phyloP scores from a whole-genome alignment of 2,113 vertebrate species.

The Zapornia atra region DNA sequence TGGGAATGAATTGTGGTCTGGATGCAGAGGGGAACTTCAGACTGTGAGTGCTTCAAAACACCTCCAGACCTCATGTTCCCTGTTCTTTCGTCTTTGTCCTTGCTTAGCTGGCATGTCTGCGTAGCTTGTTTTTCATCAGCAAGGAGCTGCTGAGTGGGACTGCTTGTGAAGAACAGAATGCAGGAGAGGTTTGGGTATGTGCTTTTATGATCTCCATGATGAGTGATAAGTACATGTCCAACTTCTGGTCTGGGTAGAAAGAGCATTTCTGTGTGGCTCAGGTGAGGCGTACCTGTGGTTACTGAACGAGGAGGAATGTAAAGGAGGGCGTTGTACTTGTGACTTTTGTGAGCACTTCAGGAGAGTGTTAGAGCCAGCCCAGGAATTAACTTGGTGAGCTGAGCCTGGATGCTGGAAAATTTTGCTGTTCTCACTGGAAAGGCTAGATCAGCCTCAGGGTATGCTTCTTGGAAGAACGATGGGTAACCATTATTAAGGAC shows the following conservation, averaged over 20 bases:
- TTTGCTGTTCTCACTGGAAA: not conserved
- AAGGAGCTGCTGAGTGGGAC: not conserved
- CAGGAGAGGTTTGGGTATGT: not conserved
- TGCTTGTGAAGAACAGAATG: not conserved
- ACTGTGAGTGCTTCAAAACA: not conserved
- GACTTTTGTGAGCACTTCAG: not conserved
- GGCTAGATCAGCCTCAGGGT: not conserved
- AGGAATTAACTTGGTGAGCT: not conserved
- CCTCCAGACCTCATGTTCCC: fast-evolving
- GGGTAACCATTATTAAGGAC: not conserved
- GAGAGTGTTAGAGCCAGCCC: not conserved
- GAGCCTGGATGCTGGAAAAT: not conserved
- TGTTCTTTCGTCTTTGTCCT: not conserved
- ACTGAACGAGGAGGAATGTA: not conserved
- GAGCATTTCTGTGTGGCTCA: not conserved
- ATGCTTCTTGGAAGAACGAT: not conserved
- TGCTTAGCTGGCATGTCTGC: not conserved
- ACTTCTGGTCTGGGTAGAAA: not conserved
- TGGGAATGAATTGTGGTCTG: not conserved
- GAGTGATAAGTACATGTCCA: not conserved
- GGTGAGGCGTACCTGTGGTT: not conserved
- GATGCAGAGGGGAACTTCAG: not conserved
- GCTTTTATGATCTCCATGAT: not conserved
- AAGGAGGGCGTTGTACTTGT: not conserved
- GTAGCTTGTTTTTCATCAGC: not conserved